Base-by-base conservation (phyloP, 1,140 invertebrate genomes). In the Neodiprion lecontei region DNA sequence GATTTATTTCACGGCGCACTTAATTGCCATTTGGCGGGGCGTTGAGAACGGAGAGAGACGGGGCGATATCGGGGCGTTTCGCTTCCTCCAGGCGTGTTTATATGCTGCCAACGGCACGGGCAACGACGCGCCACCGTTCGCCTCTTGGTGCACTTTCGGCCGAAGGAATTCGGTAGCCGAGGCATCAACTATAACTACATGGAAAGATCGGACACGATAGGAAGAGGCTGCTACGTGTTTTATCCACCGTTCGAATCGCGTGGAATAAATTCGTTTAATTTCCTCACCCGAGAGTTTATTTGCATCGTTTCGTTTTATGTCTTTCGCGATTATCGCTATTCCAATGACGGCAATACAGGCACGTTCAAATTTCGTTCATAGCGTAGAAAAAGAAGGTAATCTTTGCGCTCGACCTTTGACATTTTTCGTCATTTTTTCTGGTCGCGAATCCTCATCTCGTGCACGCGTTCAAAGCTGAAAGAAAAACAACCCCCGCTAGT, bases 1-100 rank as follows among this genome's bases (percentile, higher is more conserved):
- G 53, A 61, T 61, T 61, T 61, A 61, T 61, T 61, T 61, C 53
- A 61, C 53, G 53, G 53, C 53, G 53, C 53, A 61, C 53, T 61
- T 61, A 61, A 61, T 61, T 14, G 11, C 53, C 53, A 61, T 61
- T 61, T 61, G 53, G 53, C 53, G 53, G 53, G 53, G 11, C 11
- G 4, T 61, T 61, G 53, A 17, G 53, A 12, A 17, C 53, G 3
- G 53, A 61, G 53, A 61, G 53, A 61, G 53, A 61, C 53, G 53
- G n/a, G 53, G 28, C 28, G 28, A 61, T 12, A 61, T 61, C 53
- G 53, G 53, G 53, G 8, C 53, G 53, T 17, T 17, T 61, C 53
- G 53, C 53, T 61, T 12, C 53, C 53, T 61, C 11, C 53, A 61
- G 53, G 53, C 53, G 53, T 61, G 53, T 61, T 14, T 61, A 61